Percentiles rank a stretch among this genome's conserved stretches.
Conservation (phyloP, 2,113 vertebrate genomes). For the Xyliphius kryptos region DNA sequence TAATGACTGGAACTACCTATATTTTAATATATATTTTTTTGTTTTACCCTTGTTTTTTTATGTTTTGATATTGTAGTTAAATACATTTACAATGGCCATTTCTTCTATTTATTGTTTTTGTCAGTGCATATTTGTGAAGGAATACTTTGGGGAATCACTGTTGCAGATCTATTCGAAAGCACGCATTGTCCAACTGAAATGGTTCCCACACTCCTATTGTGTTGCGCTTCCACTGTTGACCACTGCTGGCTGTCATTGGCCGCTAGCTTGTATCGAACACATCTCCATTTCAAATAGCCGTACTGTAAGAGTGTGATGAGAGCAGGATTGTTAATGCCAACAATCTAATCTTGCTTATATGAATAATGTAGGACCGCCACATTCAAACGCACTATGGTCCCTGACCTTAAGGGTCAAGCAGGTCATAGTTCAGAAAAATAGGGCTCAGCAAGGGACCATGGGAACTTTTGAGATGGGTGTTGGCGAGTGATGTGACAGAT, state of each 20-base stretch:
- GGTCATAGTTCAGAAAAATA: slow-evolving; percentile 16
- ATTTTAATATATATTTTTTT: no score
- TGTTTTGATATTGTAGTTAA: no score
- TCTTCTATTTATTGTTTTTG: no score
- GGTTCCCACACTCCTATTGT: slow-evolving; percentile 64
- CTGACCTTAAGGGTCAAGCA: slow-evolving; percentile 16
- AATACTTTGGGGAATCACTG: slow-evolving; percentile 1
- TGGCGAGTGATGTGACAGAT: background rate
- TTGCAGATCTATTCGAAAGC: slow-evolving; percentile 52
- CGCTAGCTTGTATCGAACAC: background rate
- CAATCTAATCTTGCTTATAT: slow-evolving; percentile 22
- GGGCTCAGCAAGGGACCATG: slow-evolving; percentile 20
- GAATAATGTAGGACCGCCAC: slow-evolving; percentile 18
- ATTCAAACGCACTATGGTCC: background rate
- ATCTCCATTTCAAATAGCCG: slow-evolving; percentile 28
- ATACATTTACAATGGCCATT: no score
- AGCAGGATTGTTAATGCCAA: slow-evolving; percentile 18
- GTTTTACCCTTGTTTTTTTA: no score
- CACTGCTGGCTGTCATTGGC: slow-evolving; percentile 9
- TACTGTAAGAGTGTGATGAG: slow-evolving; percentile 21
- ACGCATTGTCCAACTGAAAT: slow-evolving; percentile 59
- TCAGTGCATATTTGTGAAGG: background rate
- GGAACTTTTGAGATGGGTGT: slow-evolving; percentile 23
- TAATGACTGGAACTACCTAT: no score
- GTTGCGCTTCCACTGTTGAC: slow-evolving; percentile 12